Base-by-base conservation (phyloP, 2,797 vertebrate species). In the Ctenopoma multispine region DNA sequence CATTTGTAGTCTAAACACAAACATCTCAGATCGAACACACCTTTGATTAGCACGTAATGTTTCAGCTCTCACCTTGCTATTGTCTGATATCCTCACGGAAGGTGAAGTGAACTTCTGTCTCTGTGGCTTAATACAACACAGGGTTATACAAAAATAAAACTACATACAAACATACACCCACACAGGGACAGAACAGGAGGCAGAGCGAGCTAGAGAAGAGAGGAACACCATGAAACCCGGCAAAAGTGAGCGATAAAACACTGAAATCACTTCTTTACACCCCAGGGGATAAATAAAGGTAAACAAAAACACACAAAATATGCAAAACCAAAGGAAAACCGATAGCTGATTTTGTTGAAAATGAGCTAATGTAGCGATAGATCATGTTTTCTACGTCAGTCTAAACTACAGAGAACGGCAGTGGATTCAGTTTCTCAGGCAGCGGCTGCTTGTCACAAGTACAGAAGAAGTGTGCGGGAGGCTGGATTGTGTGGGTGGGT, bases 401-500 rank as follows among this genome's bases (percentile, higher is more conserved):
- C 17, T 73, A 34, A 64, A 82, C 63, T 27, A 51, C 21, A 82
- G 59, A 41, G 36, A 67, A 38, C 66, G 41, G 18, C 55, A 29
- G 12, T 46, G n/a, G 43, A 81, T 72, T 69, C 5, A 1, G 60
- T 82, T 84, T 77, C 48, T 74, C 54, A 7, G 70, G 51, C 27
- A 1, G 20, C 64, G 77, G 64, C 66, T 76, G 65, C 24, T 53
- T 74, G 76, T 86, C 79, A 79, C 68, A 76, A 79, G 72, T 49
- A 70, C 49, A 75, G 68, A 79, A 63, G 63, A 65, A 64, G 38
- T 56, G 60, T 72, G 63, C n/a, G 4, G 48, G 72, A 71, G 76
- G 65, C 34, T 46, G 77, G 65, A 77, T 79, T 81, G 72, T 64
- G 79, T 78, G 74, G 80, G 81, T 79, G 81, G 80, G 77, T 61